Evolutionary conservation across 2,888 invertebrate genomes (phyloP).

Genomic region (Celastrina argiolus): DNA sequence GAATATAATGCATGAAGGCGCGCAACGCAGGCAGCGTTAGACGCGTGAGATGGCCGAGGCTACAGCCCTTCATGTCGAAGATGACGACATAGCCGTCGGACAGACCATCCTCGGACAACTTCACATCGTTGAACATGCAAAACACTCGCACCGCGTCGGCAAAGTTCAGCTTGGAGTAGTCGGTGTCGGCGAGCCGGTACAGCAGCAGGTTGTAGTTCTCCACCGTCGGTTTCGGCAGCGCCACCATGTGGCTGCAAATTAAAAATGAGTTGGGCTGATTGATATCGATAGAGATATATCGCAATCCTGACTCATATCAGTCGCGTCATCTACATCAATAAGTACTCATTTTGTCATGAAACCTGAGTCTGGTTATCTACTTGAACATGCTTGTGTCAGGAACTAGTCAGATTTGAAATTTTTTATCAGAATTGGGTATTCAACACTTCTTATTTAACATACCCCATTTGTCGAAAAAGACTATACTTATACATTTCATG

Average conservation of each 20-base stretch:
- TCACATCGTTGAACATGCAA: conserved; percentile 83
- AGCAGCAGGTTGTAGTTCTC: conserved; percentile 81
- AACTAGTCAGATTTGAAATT: too few relatives aligned
- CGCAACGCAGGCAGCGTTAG: conserved; percentile 80
- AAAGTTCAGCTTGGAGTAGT: conserved; percentile 81
- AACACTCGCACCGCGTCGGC: conserved; percentile 80
- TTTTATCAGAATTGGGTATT: too few relatives aligned
- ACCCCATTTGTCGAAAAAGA: too few relatives aligned
- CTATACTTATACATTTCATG: too few relatives aligned
- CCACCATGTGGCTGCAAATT: conserved; percentile 77
- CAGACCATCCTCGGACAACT: conserved; percentile 79
- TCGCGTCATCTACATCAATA: too few relatives aligned
- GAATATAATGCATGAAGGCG: conserved; percentile 82
- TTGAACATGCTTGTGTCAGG: too few relatives aligned
- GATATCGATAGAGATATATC: conserved; percentile 31
- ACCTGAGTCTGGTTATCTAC: too few relatives aligned
- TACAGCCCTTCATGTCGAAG: conserved; percentile 83
- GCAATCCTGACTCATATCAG: too few relatives aligned
- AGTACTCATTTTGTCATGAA: too few relatives aligned
- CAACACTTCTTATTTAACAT: too few relatives aligned
- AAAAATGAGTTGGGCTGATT: background rate
- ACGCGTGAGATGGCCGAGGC: conserved; percentile 80
- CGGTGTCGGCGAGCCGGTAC: conserved; percentile 78
- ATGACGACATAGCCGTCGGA: conserved; percentile 80
- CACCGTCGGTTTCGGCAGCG: conserved; percentile 77